phyloP scores from a whole-genome alignment of 2,888 invertebrate genomes.

The Bellardia pandia region DNA sequence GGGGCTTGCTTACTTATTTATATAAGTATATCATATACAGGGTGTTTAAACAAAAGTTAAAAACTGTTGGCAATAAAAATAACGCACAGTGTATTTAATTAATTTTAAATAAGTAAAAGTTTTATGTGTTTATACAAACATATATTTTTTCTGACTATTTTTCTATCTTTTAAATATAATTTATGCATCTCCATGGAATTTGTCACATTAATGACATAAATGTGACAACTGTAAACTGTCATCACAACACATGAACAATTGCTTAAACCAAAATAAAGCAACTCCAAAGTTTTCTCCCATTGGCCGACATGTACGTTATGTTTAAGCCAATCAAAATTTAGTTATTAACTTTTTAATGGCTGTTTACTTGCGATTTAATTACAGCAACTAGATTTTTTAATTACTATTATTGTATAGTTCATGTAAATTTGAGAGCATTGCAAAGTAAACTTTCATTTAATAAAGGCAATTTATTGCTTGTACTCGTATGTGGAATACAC shows the following conservation, averaged over 20 bases:
- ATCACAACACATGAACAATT: neutral
- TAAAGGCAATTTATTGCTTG: no score
- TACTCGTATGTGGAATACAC: no score
- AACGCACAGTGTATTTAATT: no score
- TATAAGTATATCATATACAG: neutral
- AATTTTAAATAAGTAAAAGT: no score
- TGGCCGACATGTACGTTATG: slow-evolving; percentile 23
- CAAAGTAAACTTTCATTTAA: neutral
- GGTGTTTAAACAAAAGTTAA: neutral
- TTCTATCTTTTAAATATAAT: no score
- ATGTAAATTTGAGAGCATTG: slow-evolving; percentile 32
- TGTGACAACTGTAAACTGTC: neutral
- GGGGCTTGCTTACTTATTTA: no score
- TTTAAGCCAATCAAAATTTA: slow-evolving; percentile 59
- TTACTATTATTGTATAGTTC: slow-evolving; percentile 25
- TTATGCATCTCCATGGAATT: no score
- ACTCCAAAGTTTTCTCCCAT: slow-evolving; percentile 32
- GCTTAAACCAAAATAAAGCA: neutral
- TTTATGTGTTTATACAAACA: no score
- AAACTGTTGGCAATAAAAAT: no score
- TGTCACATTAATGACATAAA: no score
- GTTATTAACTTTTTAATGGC: slow-evolving; percentile 23
- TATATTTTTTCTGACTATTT: no score
- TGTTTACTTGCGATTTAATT: slow-evolving; percentile 27
- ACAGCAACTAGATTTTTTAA: slow-evolving; percentile 50